phyloP scores from a whole-genome alignment of 2,797 vertebrate genomes.

The Pseudochaenichthys georgianus region DNA sequence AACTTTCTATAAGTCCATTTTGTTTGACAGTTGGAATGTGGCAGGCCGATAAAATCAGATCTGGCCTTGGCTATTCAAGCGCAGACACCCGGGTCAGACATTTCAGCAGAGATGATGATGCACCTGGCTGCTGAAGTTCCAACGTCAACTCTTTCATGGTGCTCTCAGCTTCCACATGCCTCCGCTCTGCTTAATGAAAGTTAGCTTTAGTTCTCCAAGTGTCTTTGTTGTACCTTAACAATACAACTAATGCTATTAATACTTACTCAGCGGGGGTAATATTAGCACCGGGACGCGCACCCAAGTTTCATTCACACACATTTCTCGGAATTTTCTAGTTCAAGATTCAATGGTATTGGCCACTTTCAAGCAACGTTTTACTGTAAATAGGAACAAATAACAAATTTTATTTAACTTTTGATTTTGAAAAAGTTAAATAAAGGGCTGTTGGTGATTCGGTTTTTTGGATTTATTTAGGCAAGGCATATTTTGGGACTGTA shows the following conservation, averaged over 20 bases:
- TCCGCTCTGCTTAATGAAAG: not conserved
- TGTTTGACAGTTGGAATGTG: conserved; percentile 13
- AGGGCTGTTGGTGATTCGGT: not conserved
- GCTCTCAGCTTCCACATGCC: not conserved
- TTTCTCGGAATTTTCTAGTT: not conserved
- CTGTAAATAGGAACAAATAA: not conserved
- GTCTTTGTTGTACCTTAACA: too few relatives aligned
- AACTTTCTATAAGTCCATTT: not conserved
- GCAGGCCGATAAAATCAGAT: conserved; percentile 16
- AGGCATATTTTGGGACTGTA: not conserved
- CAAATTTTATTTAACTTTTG: not conserved
- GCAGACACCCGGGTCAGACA: conserved; percentile 26
- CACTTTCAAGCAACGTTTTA: not conserved
- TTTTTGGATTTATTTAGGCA: not conserved
- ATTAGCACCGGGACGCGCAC: too few relatives aligned
- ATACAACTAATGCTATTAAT: too few relatives aligned
- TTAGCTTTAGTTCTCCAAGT: not conserved
- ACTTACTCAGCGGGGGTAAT: too few relatives aligned
- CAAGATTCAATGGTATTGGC: not conserved
- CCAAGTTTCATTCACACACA: too few relatives aligned
- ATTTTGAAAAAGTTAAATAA: not conserved
- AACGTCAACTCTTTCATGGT: conserved; percentile 5
- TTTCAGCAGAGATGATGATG: conserved; percentile 25
- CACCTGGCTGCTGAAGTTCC: conserved; percentile 14
- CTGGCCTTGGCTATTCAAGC: conserved; percentile 22